Evolutionary conservation across 2,113 vertebrate species (phyloP), one percentile per base, ranked within the genome.

Genomic region (Natator depressus): DNA sequence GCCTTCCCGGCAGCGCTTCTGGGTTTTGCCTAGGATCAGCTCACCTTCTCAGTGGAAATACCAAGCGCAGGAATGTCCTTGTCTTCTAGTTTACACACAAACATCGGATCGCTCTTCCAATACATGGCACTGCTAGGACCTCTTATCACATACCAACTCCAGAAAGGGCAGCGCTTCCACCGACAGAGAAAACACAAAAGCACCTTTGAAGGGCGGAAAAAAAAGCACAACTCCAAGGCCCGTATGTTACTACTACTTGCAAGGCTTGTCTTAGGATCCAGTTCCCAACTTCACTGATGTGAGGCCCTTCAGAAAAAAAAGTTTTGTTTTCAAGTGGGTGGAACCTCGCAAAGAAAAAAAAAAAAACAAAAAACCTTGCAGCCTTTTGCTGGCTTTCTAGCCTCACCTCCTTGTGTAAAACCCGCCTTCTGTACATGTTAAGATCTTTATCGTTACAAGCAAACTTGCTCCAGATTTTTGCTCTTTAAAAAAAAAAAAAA

Each of bases 101-200:
- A 98, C 98, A 98, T 99, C 86, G 98, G 98, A 87, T 99, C 98
- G 59, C 98, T 98, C 98, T 99, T 99, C 99, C 99, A 99, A 97
- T 99, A 99, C 99, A 99, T 99, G 98, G 98, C 98, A 92, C 98
- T 75, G 78, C 90, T 31, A 90, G 95, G 81, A 81, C 94, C 65
- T 93, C 93, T 86, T 94, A 88, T 96, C 94, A 92, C 98, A 98
- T 98, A 72, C 97, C 98, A 97, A 82, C 96, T 95, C 94, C 89
- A 49, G 84, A 62, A 72, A 93, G 96, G 91, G 92, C 90, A 95
- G 53, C 59, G 83, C 24, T 20, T 82, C 84, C 80, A 87, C 93
- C 47, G 25, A 22, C 47, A 88, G 50, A 51, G n/a, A 76, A 82
- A 65, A 83, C 47, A 42, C 62, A 69, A 69, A n/a, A 69, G 62